Percentiles rank a stretch among this genome's conserved stretches.
Evolutionary conservation across 2,888 invertebrate species (phyloP).

Genomic region (Ichneumon xanthorius): DNA sequence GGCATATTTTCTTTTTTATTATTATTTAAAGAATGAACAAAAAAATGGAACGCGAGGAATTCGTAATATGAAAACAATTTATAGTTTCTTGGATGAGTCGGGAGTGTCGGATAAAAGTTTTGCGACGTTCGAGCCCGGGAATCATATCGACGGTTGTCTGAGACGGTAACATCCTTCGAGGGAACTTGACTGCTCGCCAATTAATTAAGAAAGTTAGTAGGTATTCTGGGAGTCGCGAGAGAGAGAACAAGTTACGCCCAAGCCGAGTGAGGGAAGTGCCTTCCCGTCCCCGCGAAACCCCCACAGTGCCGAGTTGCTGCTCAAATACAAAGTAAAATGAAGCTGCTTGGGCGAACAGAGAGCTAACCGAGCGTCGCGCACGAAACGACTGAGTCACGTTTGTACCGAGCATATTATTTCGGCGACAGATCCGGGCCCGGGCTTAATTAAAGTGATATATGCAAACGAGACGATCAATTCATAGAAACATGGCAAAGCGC

Average conservation of each 20-base stretch:
- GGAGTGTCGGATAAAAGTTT: background rate
- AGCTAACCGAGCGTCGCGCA: background rate
- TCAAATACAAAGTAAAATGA: slow-evolving; percentile 39
- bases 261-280: slow-evolving; percentile 11
- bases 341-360: background rate
- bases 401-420: slow-evolving; percentile 35
- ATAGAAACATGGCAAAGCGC: background rate
- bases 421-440: background rate
- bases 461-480: slow-evolving; percentile 3
- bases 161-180: background rate
- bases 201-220: slow-evolving; percentile 52
- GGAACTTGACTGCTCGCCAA: slow-evolving; percentile 27
- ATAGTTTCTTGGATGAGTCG: background rate
- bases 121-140: background rate
- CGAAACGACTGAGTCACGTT: slow-evolving; percentile 28
- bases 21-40: no score
- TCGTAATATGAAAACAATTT: background rate
- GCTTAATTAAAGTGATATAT: slow-evolving; percentile 30
- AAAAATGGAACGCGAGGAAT: background rate
- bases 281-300: background rate
- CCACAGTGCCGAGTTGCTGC: slow-evolving; percentile 1
- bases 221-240: slow-evolving; percentile 18
- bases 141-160: slow-evolving; percentile 19
- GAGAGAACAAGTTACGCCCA: slow-evolving; percentile 33
- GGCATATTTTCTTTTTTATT: no score